Evolutionary conservation across 1,140 invertebrate genomes (phyloP).

Genomic region (Leptinotarsa defecta): DNA sequence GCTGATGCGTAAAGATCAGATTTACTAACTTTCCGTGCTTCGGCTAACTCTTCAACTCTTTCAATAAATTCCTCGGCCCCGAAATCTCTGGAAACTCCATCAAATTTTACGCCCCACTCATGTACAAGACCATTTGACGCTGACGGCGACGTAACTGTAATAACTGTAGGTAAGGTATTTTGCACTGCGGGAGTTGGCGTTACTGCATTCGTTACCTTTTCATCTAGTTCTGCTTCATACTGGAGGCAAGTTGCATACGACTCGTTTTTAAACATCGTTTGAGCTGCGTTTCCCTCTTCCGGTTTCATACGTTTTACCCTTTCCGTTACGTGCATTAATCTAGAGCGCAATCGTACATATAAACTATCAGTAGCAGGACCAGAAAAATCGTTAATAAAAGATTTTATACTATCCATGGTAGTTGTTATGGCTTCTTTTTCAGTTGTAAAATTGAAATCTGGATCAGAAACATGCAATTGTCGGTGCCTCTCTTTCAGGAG

Average conservation of each 20-base stretch:
- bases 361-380: background rate
- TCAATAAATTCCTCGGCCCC: conserved; percentile 18
- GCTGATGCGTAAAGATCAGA: conserved; percentile 15
- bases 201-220: background rate
- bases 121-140: background rate
- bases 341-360: background rate
- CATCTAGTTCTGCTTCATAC: conserved; percentile 3
- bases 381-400: background rate
- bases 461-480: background rate
- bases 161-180: too few species aligned
- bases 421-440: background rate
- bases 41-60: conserved; percentile 11
- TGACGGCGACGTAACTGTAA: too few species aligned
- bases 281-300: background rate
- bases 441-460: background rate
- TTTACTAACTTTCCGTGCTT: conserved; percentile 8
- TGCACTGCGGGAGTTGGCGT: too few species aligned
- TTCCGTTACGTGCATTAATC: conserved; percentile 3
- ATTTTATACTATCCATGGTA: background rate
- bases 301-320: background rate
- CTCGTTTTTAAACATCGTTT: background rate
- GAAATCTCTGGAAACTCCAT: background rate
- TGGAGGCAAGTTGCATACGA: background rate
- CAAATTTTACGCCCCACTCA: background rate
- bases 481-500: background rate